These are phyloP conservation scores for Laterallus jamaicensis DNA, from an alignment of 2,113 vertebrate species.

Conservation along the genomic window DNA sequence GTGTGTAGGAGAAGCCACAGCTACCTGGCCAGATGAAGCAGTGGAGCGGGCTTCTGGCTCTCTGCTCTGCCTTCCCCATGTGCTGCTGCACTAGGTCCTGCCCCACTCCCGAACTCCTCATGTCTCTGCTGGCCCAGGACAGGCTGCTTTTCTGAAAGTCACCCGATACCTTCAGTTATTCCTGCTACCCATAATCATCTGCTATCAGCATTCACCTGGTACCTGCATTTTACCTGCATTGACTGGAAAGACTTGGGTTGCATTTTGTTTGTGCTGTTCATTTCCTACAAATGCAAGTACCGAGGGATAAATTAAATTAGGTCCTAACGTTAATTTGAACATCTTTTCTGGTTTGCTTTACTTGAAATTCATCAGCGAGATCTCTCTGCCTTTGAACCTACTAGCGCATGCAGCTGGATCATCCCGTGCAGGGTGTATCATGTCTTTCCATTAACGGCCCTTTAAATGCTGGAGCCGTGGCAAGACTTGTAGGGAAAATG, in stretches of 20 bases:
- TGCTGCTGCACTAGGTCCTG: background rate
- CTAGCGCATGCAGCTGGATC: background rate
- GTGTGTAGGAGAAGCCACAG: conserved; percentile 6
- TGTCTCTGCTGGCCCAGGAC: background rate
- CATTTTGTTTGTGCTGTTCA: too few species aligned
- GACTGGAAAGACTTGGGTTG: too few species aligned
- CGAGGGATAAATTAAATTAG: too few species aligned
- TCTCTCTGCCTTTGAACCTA: background rate
- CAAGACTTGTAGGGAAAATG: background rate
- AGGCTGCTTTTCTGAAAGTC: background rate
- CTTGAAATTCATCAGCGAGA: background rate
- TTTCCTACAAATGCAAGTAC: too few species aligned
- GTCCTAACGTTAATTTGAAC: too few species aligned
- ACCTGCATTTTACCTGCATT: too few species aligned
- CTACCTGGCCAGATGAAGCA: background rate
- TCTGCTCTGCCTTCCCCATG: background rate
- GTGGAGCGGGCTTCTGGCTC: background rate
- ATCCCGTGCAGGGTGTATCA: background rate
- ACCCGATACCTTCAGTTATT: background rate
- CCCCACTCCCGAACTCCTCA: background rate
- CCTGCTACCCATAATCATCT: too few species aligned
- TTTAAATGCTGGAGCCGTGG: background rate
- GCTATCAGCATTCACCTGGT: too few species aligned
- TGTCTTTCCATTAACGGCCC: background rate
- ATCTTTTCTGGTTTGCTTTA: too few species aligned